phyloP scores from a whole-genome alignment of 2,888 invertebrate genomes.

The Drosophila meridiana region DNA sequence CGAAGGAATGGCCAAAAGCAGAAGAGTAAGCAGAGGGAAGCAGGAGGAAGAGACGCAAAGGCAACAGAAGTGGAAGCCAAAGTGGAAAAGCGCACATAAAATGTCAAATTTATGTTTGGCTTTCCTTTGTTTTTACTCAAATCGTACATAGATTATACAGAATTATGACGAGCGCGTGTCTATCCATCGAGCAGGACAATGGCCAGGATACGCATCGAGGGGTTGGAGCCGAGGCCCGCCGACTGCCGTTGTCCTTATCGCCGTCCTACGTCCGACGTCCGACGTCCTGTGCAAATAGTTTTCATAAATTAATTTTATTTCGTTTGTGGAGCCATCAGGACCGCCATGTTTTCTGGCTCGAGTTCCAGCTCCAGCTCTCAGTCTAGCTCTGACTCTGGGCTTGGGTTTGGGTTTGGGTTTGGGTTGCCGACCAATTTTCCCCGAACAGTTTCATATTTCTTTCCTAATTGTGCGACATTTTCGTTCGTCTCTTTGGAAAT shows the following conservation, averaged over 20 bases:
- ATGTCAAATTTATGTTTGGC: constrained; percentile 79
- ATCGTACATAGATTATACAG: constrained; percentile 82
- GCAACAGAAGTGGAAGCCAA: constrained; percentile 32
- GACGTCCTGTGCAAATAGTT: constrained; percentile 76
- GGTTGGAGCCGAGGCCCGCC: background rate
- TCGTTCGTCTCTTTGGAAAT: constrained; percentile 61
- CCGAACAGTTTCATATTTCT: constrained; percentile 70
- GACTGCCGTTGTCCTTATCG: constrained; percentile 46
- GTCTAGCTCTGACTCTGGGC: background rate
- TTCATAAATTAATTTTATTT: constrained; percentile 82
- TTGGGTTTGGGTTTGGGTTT: background rate
- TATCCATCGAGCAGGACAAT: constrained; percentile 79
- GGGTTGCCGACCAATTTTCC: constrained; percentile 48
- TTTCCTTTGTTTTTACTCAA: constrained; percentile 80
- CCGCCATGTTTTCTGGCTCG: constrained; percentile 42
- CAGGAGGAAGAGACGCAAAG: background rate
- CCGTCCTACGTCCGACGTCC: constrained; percentile 46
- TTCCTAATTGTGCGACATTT: constrained; percentile 73
- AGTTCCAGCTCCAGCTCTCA: background rate
- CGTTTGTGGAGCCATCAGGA: constrained; percentile 63
- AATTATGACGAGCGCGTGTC: constrained; percentile 81
- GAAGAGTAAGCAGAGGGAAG: background rate
- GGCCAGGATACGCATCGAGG: constrained; percentile 34
- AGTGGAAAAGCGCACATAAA: constrained; percentile 79
- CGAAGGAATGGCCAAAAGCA: constrained; percentile 11